A percentile compares a stretch with the other conserved stretches of the same genome.
Conservation (phyloP, 2,797 vertebrate genomes). For the Anguilla anguilla region DNA sequence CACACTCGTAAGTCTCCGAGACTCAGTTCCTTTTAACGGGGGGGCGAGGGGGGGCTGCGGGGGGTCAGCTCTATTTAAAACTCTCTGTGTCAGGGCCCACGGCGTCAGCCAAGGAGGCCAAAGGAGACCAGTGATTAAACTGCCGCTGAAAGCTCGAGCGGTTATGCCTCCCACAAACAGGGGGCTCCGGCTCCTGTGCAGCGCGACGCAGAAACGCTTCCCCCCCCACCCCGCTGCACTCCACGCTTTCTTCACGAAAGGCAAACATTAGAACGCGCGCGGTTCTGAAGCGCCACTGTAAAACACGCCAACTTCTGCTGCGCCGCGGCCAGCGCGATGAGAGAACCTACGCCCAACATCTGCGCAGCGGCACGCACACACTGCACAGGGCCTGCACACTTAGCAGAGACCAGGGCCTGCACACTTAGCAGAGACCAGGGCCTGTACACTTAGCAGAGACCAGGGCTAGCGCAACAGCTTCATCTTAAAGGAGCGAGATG, state of each 20-base stretch:
- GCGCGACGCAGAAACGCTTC: neutral
- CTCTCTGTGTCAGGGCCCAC: neutral
- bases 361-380: too few relatives aligned
- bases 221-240: neutral
- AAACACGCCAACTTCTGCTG: neutral
- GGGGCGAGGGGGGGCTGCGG: too few relatives aligned
- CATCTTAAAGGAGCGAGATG: neutral
- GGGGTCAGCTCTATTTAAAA: neutral
- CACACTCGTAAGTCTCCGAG: neutral
- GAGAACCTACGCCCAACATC: neutral
- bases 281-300: neutral
- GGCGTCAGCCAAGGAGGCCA: neutral
- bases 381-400: neutral
- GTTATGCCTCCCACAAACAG: too few relatives aligned
- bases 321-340: neutral
- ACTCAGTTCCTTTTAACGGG: neutral
- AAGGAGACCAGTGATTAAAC: neutral
- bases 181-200: neutral
- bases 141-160: neutral
- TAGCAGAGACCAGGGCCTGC: neutral
- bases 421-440: neutral
- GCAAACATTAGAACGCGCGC: neutral
- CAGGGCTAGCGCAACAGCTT: neutral
- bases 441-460: neutral
- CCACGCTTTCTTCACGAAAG: neutral